A percentile compares a stretch with the other conserved stretches of the same genome.
These are phyloP conservation scores for Leptobrachium ailaonicum DNA, from an alignment of 2,113 vertebrate genomes.

Conservation along the genomic window DNA sequence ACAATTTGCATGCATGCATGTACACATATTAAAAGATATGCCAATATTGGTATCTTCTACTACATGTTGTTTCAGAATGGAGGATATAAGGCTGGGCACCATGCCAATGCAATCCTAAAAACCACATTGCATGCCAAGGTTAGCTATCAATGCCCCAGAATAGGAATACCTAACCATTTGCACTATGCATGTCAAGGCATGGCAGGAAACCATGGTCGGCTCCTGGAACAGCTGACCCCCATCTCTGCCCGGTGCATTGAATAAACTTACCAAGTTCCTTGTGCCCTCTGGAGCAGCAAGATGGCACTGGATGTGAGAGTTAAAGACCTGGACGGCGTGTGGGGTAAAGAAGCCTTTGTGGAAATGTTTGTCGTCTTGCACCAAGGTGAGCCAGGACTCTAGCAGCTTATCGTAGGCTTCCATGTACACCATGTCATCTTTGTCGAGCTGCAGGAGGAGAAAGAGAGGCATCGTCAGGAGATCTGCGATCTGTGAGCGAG, in stretches of 20 bases:
- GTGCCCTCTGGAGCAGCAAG: constrained; percentile 95
- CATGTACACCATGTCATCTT: constrained; percentile 99
- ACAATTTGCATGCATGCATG: too few relatives aligned
- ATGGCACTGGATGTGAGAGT: constrained; percentile 98
- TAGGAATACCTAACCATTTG: too few relatives aligned
- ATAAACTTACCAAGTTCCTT: constrained; percentile 89
- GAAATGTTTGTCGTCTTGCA: constrained; percentile 96
- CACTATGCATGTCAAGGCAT: too few relatives aligned
- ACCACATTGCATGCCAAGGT: too few relatives aligned
- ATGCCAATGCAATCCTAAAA: too few relatives aligned
- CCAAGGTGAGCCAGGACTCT: constrained; percentile 95
- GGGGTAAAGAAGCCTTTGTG: constrained; percentile 94
- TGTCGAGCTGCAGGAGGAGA: constrained; percentile 80
- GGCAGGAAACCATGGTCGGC: too few relatives aligned
- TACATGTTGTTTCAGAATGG: too few relatives aligned
- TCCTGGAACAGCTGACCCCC: too few relatives aligned
- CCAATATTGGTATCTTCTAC: too few relatives aligned
- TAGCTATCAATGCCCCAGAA: too few relatives aligned
- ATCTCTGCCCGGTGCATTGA: not conserved
- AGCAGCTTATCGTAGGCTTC: constrained; percentile 95
- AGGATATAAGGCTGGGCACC: too few relatives aligned
- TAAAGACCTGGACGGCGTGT: constrained; percentile 97
- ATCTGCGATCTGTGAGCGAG: not conserved
- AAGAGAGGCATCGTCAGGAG: not conserved
- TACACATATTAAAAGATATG: too few relatives aligned